Evolutionary conservation across 2,888 invertebrate species (phyloP), one percentile per base, ranked within the genome.

Genomic region (Dryococelus australis): DNA sequence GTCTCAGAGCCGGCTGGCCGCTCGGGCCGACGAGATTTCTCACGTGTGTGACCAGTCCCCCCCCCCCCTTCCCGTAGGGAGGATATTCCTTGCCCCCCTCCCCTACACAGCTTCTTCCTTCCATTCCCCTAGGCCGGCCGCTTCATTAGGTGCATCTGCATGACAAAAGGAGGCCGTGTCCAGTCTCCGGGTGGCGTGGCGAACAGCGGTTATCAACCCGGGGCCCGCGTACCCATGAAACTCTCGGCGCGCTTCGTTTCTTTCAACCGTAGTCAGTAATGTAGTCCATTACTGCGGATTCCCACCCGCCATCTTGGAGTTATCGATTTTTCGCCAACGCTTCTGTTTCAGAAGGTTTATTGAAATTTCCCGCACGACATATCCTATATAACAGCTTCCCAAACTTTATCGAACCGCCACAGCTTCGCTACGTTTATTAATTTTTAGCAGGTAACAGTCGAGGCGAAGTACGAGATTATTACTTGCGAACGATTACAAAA

Each of bases 11-110:
- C 65, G 65, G 20, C n/a, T 65, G 65, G 47, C 20, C 10, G 65
- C 65, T 65, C 65, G 65, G 65, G 24, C 65, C 20, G 8, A 8
- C 65, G 0, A 9, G 47, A 20, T 65, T 65, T 65, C 65, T 65
- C 65, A 65, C 65, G 65, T 65, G 65, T 65, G 65, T n/a, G 65
- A 65, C 65, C 65, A 65, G 8, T 65, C n/a, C n/a, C 65, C 47
- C 65, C 24, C 65, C 65, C 65, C 65, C 65, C 65, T n/a, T 5
- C 20, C 65, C 65, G 2, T 0, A 24, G 24, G 24, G 6, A 6
- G 65, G 65, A n/a, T n/a, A n/a, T 16, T 65, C 6, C 65, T 24
- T 65, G 20, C 13, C 65, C 65, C 24, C 20, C 65, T 65, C 24
- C 65, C 24, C n/a, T 20, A 8, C 65, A 2, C 65, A 65, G 35